phyloP scores from a whole-genome alignment of 2,797 vertebrate species.

The Anguilla marmorata region DNA sequence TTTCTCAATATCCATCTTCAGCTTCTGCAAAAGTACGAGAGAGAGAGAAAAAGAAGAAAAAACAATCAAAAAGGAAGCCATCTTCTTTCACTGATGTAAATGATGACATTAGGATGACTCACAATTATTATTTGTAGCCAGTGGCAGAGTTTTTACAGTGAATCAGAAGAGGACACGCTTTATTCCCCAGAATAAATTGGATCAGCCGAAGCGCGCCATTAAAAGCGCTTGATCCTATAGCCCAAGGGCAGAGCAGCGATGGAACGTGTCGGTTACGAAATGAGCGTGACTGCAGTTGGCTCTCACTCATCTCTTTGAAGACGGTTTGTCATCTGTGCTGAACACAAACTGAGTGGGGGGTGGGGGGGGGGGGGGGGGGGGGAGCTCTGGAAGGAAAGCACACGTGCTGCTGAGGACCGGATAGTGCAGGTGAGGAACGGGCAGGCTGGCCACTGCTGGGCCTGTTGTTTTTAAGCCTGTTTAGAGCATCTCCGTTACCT shows the following conservation, averaged over 20 bases:
- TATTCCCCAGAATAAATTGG: background rate
- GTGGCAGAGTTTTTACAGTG: background rate
- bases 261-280: background rate
- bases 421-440: background rate
- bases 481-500: slow-evolving; percentile 50
- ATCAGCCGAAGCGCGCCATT: background rate
- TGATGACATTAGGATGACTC: slow-evolving; percentile 12
- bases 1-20: slow-evolving; percentile 71
- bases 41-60: background rate
- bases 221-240: background rate
- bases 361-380: background rate
- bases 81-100: background rate
- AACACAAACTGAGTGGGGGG: background rate
- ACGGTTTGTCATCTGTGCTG: background rate
- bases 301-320: background rate
- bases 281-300: background rate
- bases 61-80: background rate
- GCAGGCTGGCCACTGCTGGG: background rate
- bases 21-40: slow-evolving; percentile 55
- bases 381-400: background rate
- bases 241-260: background rate
- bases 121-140: background rate
- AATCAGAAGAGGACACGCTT: background rate
- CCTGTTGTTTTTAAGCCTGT: background rate
- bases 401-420: background rate